These are phyloP conservation scores for Venusia cambrica DNA, from an alignment of 2,888 invertebrate species.

Conservation along the genomic window DNA sequence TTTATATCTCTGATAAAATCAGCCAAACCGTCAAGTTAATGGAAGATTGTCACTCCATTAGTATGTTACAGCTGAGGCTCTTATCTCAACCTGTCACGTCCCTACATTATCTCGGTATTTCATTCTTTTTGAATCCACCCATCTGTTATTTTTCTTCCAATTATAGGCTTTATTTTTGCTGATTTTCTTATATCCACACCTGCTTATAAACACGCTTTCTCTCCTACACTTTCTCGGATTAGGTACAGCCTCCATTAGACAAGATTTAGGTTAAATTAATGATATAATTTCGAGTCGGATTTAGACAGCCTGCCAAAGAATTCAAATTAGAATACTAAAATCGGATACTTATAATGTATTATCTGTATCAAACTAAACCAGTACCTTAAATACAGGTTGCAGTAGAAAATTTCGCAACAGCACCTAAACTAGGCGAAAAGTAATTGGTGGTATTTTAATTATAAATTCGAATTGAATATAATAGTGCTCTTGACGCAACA, in stretches of 20 bases:
- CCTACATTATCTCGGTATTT: slow-evolving; percentile 25
- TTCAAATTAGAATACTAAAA: slow-evolving; percentile 14
- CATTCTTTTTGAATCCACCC: slow-evolving; percentile 13
- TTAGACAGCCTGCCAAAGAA: slow-evolving; percentile 9
- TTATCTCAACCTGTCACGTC: slow-evolving; percentile 25
- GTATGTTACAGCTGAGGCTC: slow-evolving; percentile 26
- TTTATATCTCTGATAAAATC: slow-evolving; percentile 2
- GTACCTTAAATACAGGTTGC: slow-evolving; percentile 33
- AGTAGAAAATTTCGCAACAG: slow-evolving; percentile 38
- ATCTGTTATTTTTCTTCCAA: too few relatives aligned
- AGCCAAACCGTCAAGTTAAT: slow-evolving; percentile 8
- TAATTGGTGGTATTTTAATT: slow-evolving; percentile 39
- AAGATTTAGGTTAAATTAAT: slow-evolving; percentile 11
- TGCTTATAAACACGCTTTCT: too few relatives aligned
- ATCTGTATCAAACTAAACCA: slow-evolving; percentile 10
- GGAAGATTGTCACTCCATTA: slow-evolving; percentile 24
- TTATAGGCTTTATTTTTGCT: too few relatives aligned
- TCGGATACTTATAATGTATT: slow-evolving; percentile 11
- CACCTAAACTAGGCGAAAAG: slow-evolving; percentile 43
- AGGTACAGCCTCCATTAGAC: too few relatives aligned
- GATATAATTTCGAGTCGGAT: slow-evolving; percentile 8
- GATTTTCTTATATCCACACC: too few relatives aligned
- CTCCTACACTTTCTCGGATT: too few relatives aligned
- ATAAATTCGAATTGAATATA: slow-evolving; percentile 34
- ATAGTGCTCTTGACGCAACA: slow-evolving; percentile 21